Evolutionary conservation across 2,797 vertebrate species (phyloP).

Genomic region (Siniperca scherzeri): DNA sequence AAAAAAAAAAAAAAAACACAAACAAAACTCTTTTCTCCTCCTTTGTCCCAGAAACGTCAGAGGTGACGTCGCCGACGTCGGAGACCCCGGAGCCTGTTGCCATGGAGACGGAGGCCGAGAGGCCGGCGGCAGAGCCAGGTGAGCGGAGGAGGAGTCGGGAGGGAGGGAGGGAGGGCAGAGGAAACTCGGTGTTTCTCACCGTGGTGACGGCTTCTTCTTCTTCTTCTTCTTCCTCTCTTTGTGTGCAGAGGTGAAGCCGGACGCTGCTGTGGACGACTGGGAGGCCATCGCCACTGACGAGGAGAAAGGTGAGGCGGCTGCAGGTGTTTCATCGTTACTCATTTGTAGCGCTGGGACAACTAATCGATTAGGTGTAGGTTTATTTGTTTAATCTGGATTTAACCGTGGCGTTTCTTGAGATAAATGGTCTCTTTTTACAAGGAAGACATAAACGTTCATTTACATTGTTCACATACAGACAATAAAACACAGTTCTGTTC

Average conservation of each 20-base stretch:
- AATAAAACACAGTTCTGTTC: too few relatives aligned
- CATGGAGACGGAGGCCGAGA: slow-evolving; percentile 56
- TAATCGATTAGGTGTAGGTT: too few relatives aligned
- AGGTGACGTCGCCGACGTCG: slow-evolving; percentile 71
- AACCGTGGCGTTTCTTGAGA: too few relatives aligned
- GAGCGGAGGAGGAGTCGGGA: slow-evolving; percentile 4
- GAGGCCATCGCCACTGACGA: slow-evolving; percentile 81
- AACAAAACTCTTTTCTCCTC: rapidly evolving
- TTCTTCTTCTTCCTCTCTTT: neutral
- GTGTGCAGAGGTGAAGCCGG: slow-evolving; percentile 70
- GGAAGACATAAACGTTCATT: too few relatives aligned
- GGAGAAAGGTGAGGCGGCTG: slow-evolving; percentile 75
- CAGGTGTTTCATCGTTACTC: too few relatives aligned
- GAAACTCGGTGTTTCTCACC: neutral
- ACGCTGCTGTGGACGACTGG: slow-evolving; percentile 77
- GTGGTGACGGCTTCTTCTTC: neutral
- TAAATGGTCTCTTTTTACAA: too few relatives aligned
- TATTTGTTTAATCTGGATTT: too few relatives aligned
- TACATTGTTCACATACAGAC: too few relatives aligned
- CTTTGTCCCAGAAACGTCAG: slow-evolving; percentile 74
- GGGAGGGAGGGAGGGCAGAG: neutral
- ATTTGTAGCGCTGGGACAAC: too few relatives aligned
- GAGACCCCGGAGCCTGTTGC: slow-evolving; percentile 76
- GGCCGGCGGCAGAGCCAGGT: slow-evolving; percentile 72
- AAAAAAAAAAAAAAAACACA: too few relatives aligned